Evolutionary conservation across 2,797 vertebrate species (phyloP).

Genomic region (Melanotaenia parkinsoni): DNA sequence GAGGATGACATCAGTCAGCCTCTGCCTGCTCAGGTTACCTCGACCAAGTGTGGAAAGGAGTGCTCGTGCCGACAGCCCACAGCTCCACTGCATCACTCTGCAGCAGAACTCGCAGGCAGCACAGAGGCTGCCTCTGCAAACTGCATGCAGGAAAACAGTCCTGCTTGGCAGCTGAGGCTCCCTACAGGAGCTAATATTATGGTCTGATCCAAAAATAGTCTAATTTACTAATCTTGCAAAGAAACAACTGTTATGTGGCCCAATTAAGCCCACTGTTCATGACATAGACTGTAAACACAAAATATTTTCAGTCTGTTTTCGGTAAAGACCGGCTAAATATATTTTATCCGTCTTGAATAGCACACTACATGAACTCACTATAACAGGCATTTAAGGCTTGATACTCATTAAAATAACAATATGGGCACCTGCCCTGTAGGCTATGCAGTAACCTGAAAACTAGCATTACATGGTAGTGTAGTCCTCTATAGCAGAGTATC

Average conservation of each 20-base stretch:
- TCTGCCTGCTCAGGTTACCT: slow-evolving; percentile 72
- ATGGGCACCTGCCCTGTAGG: slow-evolving; percentile 38
- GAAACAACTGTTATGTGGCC: slow-evolving; percentile 25
- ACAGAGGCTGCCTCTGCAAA: slow-evolving; percentile 58
- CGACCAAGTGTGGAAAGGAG: slow-evolving; percentile 51
- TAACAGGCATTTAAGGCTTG: slow-evolving; percentile 1
- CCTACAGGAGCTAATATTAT: slow-evolving; percentile 49
- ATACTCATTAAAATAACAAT: slow-evolving; percentile 43
- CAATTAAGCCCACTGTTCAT: slow-evolving; percentile 33
- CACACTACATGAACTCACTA: background rate
- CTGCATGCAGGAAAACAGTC: slow-evolving; percentile 65
- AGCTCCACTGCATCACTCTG: slow-evolving; percentile 81
- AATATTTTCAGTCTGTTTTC: slow-evolving; percentile 13
- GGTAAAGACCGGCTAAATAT: background rate
- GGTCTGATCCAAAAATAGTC: slow-evolving; percentile 66
- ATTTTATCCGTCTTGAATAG: background rate
- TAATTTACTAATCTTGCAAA: slow-evolving; percentile 35
- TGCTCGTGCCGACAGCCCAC: slow-evolving; percentile 61
- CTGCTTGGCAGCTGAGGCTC: slow-evolving; percentile 58
- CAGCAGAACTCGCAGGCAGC: slow-evolving; percentile 69
- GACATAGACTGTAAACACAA: slow-evolving; percentile 17
- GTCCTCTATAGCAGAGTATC: slow-evolving; percentile 1
- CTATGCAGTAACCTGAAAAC: slow-evolving; percentile 15
- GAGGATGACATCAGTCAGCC: slow-evolving; percentile 61
- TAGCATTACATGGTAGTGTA: background rate